Conservation (phyloP, 2,888 invertebrate species). For the Ecdyonurus torrentis region DNA sequence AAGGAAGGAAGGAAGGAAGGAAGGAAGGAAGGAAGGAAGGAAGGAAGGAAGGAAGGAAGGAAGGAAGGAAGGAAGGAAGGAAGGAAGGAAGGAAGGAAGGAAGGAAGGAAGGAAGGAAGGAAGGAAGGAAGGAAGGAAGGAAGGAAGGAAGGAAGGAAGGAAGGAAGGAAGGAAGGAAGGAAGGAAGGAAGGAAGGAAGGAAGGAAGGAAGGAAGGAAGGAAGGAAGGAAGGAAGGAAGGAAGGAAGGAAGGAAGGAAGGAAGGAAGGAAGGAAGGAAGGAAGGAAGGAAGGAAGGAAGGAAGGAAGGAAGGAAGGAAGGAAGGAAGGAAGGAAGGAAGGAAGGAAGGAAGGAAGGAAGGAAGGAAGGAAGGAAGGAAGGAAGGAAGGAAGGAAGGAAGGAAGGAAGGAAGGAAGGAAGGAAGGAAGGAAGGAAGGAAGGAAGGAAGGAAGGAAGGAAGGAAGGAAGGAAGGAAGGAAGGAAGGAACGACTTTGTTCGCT, state of each 20-base stretch:
- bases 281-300: slow-evolving; percentile 7
- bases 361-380: slow-evolving; percentile 7
- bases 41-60: slow-evolving; percentile 7
- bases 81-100: slow-evolving; percentile 7
- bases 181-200: slow-evolving; percentile 7
- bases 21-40: slow-evolving; percentile 7
- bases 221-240: slow-evolving; percentile 7
- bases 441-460: slow-evolving; percentile 7
- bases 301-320: slow-evolving; percentile 7
- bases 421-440: slow-evolving; percentile 8
- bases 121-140: slow-evolving; percentile 7
- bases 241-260: slow-evolving; percentile 7
- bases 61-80: slow-evolving; percentile 7
- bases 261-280: slow-evolving; percentile 7
- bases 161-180: slow-evolving; percentile 7
- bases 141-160: slow-evolving; percentile 7
- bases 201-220: slow-evolving; percentile 6
- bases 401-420: slow-evolving; percentile 8
- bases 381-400: slow-evolving; percentile 7
- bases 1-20: slow-evolving; percentile 7
- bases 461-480: slow-evolving; percentile 7
- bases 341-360: slow-evolving; percentile 8
- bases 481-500: too few species aligned
- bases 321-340: slow-evolving; percentile 7
- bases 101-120: slow-evolving; percentile 7